Conservation (phyloP, 2,888 invertebrate genomes). For the Metalampra italica region DNA sequence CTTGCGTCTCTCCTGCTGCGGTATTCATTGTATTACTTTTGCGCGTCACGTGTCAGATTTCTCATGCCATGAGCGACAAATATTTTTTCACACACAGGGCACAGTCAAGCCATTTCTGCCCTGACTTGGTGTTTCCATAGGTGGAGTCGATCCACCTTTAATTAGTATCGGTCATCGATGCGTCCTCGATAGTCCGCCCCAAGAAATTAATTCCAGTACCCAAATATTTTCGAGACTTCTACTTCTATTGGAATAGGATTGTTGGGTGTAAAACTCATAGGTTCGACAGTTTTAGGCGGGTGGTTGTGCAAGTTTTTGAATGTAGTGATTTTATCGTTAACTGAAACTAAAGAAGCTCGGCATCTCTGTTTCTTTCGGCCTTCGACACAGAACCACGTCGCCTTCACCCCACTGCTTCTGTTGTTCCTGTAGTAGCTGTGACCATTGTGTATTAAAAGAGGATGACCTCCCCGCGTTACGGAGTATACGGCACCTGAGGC, state of each 20-base stretch:
- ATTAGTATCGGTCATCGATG: no score
- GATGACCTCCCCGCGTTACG: conserved; percentile 8
- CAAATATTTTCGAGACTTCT: no score
- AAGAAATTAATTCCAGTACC: no score
- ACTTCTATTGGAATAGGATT: not conserved
- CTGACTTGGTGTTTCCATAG: no score
- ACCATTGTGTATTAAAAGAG: conserved; percentile 14
- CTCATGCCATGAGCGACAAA: no score
- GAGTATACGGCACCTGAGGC: not conserved
- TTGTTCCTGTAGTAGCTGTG: conserved; percentile 25
- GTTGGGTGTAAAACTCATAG: not conserved
- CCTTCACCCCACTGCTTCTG: conserved; percentile 15
- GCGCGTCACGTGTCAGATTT: no score
- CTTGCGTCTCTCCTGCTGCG: no score
- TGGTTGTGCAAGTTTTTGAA: not conserved
- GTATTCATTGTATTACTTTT: no score
- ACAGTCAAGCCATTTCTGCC: no score
- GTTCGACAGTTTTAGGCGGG: not conserved
- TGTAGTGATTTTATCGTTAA: not conserved
- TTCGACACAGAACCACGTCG: conserved; percentile 20
- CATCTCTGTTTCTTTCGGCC: not conserved
- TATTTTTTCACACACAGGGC: no score
- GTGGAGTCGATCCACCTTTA: no score
- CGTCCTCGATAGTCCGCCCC: no score
- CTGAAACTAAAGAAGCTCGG: not conserved